Base-by-base conservation (phyloP, 2,113 vertebrate species). In the Ochotona princeps region DNA sequence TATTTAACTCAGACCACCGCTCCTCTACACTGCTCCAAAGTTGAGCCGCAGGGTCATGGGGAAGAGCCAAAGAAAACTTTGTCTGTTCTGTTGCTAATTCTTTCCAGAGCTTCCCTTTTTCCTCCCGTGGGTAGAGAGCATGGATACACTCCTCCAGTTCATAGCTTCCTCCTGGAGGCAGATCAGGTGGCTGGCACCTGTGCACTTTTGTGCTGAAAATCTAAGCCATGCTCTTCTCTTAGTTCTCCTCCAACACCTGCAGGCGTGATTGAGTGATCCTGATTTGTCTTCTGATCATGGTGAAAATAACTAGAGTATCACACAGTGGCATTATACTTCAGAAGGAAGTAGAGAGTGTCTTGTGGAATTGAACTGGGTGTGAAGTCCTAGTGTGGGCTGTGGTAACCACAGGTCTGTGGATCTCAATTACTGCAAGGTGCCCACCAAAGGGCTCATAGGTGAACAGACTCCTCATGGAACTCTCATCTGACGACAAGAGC, bases 391-490 rank as follows among this genome's bases (percentile, higher is more conserved):
- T 63, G 61, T 54, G 35, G 44, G 28, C 25, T 1, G 32, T 0
- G 0, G 44, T 0, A 13, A 35, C 15, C 2, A 2, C 26, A 11
- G 72, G 28, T 23, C 17, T 49, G n/a, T 21, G 38, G n/a, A n/a
- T 28, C 2, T 5, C n/a, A 5, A 25, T 8, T 2, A 7, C 47
- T 18, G 20, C 15, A 25, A 2, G 0, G 5, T 20, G 47, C 8
- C 11, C 15, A 7, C 9, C 6, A 18, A 32, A 51, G 38, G 11
- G 13, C 23, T 3, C 6, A 1, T 15, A 20, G 28, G 28, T 5
- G 0, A 8, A 9, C 12, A 28, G 38, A 5, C 1, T 23, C 49
- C 75, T 78, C 15, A 11, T 0, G 1, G 2, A 20, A 30, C 8
- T 9, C 44, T 4, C 32, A 5, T 4, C 10, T 51, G 57, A 12